Evolutionary conservation across 2,888 invertebrate genomes (phyloP), one percentile per base, ranked within the genome.

Genomic region (Cerceris rybyensis): DNA sequence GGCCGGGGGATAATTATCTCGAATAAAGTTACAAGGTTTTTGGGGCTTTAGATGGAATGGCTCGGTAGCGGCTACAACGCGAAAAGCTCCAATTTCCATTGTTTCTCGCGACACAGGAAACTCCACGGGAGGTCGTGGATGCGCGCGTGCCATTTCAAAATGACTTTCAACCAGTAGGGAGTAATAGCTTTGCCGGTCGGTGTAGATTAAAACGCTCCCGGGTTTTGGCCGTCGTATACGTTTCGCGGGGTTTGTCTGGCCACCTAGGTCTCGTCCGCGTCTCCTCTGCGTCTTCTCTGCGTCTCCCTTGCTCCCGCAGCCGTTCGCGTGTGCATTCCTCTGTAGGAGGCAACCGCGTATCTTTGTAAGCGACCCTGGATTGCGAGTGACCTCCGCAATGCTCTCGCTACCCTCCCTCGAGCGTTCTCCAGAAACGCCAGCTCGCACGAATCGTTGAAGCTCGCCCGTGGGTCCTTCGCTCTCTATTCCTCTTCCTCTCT

Each of bases 191-290:
- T 70, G 76, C 82, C 66, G 77, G 73, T 76, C 70, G 28, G 69
- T 75, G 84, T 78, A 83, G 81, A 85, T 84, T 85, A 85, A 85
- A 85, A 85, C 83, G 84, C 84, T 84, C 81, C 74, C 85, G 83
- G 81, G 75, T 83, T 80, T 79, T 76, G 84, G 75, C 76, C 70
- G 71, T 74, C 81, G 78, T 70, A 61, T 69, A 59, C 72, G 79
- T 74, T 82, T 66, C 69, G 72, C 74, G 82, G 75, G 75, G 77
- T 81, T 82, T 81, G 71, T 78, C 72, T 41, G 55, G 64, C 50
- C 70, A 54, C 14, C 57, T 28, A 1, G 13, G n/a, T 41, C 42
- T 59, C 50, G 39, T 9, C 54, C 41, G 39, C 49, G 42, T 58
- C 50, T 52, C 7, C 66, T 39, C 43, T 16, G 55, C 42, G 4